Evolutionary conservation across 2,888 invertebrate genomes (phyloP).

Genomic region (Augochlorella aurata): DNA sequence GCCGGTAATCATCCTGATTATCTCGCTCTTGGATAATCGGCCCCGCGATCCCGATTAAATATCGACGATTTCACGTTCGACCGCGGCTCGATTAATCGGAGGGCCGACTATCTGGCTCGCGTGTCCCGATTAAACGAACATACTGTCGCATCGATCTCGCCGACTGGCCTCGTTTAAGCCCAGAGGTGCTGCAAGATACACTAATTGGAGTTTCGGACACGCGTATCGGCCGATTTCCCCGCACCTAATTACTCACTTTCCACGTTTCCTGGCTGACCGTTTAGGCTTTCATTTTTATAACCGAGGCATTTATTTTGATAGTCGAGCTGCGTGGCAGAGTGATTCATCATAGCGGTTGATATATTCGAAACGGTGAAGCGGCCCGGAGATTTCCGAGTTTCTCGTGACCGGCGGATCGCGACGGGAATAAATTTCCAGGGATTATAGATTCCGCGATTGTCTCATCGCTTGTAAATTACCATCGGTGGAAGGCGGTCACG

Average conservation of each 20-base stretch:
- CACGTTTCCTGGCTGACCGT: too few relatives aligned
- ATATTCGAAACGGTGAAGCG: not conserved
- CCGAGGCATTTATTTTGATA: too few relatives aligned
- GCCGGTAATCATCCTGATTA: not conserved
- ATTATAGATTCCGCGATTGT: slow-evolving; percentile 42
- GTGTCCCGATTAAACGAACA: not conserved
- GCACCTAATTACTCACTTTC: too few relatives aligned
- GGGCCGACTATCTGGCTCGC: not conserved
- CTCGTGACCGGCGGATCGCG: not conserved
- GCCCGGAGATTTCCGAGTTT: not conserved
- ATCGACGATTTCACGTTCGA: not conserved
- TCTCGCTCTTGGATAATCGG: slow-evolving; percentile 13
- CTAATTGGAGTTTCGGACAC: not conserved
- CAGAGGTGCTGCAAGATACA: not conserved
- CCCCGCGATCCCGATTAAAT: not conserved
- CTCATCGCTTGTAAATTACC: slow-evolving; percentile 45
- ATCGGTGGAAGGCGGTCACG: slow-evolving; percentile 35
- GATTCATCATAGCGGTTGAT: not conserved
- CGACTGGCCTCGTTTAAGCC: not conserved
- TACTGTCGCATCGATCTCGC: not conserved
- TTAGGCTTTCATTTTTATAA: too few relatives aligned
- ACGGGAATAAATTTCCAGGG: slow-evolving; percentile 1
- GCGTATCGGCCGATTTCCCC: too few relatives aligned
- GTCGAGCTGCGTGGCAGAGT: not conserved
- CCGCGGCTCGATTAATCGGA: not conserved